phyloP scores from a whole-genome alignment of 2,113 vertebrate species.

The Ochotona curzoniae region DNA sequence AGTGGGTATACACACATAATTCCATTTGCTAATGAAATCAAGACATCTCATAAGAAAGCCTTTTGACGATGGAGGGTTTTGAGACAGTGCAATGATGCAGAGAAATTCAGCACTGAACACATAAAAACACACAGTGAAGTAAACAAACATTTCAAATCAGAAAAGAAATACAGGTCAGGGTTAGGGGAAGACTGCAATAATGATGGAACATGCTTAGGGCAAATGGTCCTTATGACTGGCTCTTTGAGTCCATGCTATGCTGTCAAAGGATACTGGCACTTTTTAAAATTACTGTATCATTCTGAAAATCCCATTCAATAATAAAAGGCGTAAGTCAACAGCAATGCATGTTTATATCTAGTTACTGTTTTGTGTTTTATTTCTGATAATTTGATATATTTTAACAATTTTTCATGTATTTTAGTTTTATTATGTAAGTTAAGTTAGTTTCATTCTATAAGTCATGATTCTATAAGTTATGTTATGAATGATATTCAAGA shows the following conservation, averaged over 20 bases:
- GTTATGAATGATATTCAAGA: background rate
- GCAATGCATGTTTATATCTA: background rate
- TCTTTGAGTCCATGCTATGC: background rate
- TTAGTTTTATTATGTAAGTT: constrained; percentile 53
- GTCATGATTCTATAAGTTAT: too few species aligned
- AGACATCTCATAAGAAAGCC: background rate
- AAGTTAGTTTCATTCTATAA: too few species aligned
- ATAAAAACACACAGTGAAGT: background rate
- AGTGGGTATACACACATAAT: background rate
- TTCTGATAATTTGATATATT: constrained; percentile 14
- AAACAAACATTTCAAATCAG: background rate
- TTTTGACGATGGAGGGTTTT: background rate
- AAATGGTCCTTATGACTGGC: background rate
- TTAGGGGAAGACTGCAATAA: background rate
- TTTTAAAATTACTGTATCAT: background rate
- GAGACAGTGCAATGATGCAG: background rate
- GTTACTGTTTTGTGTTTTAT: background rate
- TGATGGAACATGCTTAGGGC: background rate
- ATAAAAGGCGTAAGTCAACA: constrained; percentile 22
- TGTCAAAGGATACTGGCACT: background rate
- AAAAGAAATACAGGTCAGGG: background rate
- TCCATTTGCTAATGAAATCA: background rate
- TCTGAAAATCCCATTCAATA: background rate
- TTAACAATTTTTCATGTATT: constrained; percentile 28
- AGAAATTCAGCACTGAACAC: background rate